Percentiles rank a stretch among this genome's conserved stretches.
These are phyloP conservation scores for Caenorhabditis panamensis DNA, from an alignment of 2,888 invertebrate genomes.

Conservation along the genomic window DNA sequence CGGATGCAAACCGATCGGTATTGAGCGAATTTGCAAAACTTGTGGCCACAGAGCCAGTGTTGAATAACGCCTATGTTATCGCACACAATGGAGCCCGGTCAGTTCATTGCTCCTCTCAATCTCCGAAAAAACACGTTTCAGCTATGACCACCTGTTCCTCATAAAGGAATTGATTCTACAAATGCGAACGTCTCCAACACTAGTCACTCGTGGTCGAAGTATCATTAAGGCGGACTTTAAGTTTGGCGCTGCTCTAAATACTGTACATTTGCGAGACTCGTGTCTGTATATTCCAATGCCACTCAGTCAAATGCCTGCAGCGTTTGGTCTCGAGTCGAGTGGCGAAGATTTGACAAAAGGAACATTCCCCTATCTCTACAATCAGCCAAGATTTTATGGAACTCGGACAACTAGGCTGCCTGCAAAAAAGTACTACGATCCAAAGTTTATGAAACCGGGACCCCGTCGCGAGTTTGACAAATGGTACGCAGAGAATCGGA, in stretches of 20 bases:
- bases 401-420: background rate
- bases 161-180: background rate
- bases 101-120: too few species aligned
- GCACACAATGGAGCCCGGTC: constrained; percentile 15
- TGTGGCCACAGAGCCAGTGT: too few species aligned
- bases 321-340: background rate
- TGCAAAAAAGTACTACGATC: constrained; percentile 3
- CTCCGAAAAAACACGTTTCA: background rate
- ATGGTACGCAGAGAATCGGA: constrained; percentile 4
- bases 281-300: background rate
- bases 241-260: too few species aligned
- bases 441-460: background rate
- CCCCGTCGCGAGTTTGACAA: background rate
- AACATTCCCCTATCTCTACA: constrained; percentile 15
- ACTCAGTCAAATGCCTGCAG: background rate
- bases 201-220: too few species aligned
- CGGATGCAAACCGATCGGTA: too few species aligned
- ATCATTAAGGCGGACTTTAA: background rate
- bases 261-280: background rate
- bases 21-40: too few species aligned
- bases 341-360: background rate
- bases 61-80: background rate
- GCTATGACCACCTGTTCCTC: background rate
- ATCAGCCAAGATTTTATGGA: constrained; percentile 16
- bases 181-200: background rate